Evolutionary conservation across 2,113 vertebrate species (phyloP).

Genomic region (Osmerus mordax): DNA sequence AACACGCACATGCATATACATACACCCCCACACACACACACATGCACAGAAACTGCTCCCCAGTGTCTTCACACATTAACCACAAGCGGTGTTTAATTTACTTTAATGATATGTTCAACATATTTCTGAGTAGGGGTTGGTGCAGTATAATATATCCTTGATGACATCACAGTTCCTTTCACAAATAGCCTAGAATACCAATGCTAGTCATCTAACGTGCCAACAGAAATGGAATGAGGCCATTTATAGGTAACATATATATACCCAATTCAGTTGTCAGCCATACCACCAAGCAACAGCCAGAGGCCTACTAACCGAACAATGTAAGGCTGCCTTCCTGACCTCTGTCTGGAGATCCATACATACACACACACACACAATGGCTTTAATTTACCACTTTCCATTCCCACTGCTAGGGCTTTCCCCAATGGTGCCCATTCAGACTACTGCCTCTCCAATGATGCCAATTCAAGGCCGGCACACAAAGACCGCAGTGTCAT

Average conservation of each 20-base stretch:
- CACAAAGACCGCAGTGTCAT: conserved; percentile 69
- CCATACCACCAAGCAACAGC: conserved; percentile 52
- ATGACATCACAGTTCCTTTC: no score
- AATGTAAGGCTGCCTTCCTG: conserved; percentile 71
- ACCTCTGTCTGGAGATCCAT: conserved; percentile 70
- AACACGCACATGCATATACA: neutral
- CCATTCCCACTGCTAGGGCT: conserved; percentile 69
- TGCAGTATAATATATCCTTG: no score
- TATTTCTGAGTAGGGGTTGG: conserved; percentile 11
- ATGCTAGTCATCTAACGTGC: no score
- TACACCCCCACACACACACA: neutral
- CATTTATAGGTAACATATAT: neutral
- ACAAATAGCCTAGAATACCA: no score
- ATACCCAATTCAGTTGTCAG: conserved; percentile 24
- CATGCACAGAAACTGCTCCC: conserved; percentile 4
- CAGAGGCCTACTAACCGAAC: conserved; percentile 61
- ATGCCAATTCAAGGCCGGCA: conserved; percentile 64
- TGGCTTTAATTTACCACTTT: conserved; percentile 72
- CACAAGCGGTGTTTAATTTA: conserved; percentile 19
- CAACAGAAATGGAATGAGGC: no score
- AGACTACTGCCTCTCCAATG: conserved; percentile 59
- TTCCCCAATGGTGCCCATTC: conserved; percentile 70
- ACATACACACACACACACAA: conserved; percentile 70
- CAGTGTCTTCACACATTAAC: conserved; percentile 20
- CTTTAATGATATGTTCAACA: conserved; percentile 18